Evolutionary conservation across 1,140 invertebrate genomes (phyloP).

Genomic region (Neocloeon triangulifer): DNA sequence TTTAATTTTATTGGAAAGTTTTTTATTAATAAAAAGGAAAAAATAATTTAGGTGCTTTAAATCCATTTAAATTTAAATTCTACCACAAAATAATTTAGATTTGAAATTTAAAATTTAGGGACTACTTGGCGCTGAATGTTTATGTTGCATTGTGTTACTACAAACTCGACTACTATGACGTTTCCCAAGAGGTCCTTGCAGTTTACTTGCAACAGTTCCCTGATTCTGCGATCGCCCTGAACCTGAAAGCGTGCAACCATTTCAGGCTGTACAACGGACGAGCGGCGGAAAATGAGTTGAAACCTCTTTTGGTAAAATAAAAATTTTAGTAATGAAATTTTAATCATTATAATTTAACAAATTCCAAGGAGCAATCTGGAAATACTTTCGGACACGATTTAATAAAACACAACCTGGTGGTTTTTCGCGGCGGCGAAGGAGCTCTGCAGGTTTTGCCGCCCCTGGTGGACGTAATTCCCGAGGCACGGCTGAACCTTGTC

Average conservation of each 20-base stretch:
- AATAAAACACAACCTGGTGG: conserved; percentile 87
- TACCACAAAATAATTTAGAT: conserved; percentile 1
- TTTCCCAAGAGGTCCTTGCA: conserved; percentile 81
- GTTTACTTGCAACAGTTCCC: conserved; percentile 82
- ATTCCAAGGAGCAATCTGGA: background rate
- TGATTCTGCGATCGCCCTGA: conserved; percentile 85
- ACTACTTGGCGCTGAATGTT: conserved; percentile 84
- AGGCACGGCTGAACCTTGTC: conserved; percentile 87
- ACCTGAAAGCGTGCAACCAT: conserved; percentile 79
- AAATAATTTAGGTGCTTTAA: background rate
- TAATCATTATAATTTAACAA: conserved; percentile 1
- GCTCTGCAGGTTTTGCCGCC: conserved; percentile 76
- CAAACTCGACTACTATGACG: conserved; percentile 83
- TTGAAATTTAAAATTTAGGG: conserved; percentile 24
- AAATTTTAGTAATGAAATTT: background rate
- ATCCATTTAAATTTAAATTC: background rate
- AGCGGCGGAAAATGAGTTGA: conserved; percentile 70
- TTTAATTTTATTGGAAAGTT: background rate
- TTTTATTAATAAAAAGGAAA: conserved; percentile 2
- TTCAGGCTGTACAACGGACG: conserved; percentile 84
- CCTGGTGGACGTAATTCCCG: conserved; percentile 85
- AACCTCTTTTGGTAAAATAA: conserved; percentile 31
- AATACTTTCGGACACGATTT: conserved; percentile 82
- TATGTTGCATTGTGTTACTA: conserved; percentile 97
- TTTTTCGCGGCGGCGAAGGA: conserved; percentile 85